Base-by-base conservation (phyloP, 2,113 vertebrate species). In the Syngnathoides biaculeatus region DNA sequence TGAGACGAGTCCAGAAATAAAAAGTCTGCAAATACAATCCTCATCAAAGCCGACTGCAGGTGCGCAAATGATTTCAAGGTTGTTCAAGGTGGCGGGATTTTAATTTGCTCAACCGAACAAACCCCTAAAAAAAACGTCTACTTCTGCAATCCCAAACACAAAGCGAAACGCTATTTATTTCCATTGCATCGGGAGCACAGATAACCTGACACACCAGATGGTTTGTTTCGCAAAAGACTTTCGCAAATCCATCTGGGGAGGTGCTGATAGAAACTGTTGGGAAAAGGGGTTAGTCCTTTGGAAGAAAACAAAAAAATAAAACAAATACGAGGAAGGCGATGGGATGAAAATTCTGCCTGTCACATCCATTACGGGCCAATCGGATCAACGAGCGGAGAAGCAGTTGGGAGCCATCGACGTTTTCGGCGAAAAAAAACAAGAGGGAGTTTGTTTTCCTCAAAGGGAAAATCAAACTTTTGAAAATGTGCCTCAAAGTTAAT, bases 101-200 rank as follows among this genome's bases (percentile, higher is more conserved):
- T 43, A 26, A 62, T 62, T 62, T 24, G 58, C 20, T 59, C 38
- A 42, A 61, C 20, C 40, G 9, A 42, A 22, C 6, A 30, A 35
- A 19, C 17, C 15, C 56, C 17, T n/a, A n/a, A 6, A 11, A 58
- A 61, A 22, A 39, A 2, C 20, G 27, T 19, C 26, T 39, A 2
- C 17, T 35, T n/a, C 57, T 20, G 57, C 35, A 38, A 60, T n/a
- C 35, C 12, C 35, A 38, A 60, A 10, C 30, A 19, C 57, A 65
- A 65, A 65, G 26, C 68, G 45, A 61, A 78, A 69, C 71, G 63
- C 20, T 3, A 26, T 76, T 71, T 61, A 52, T 10, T 20, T 60
- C 42, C 40, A 59, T 38, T 71, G 27, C 35, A 26, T 10, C 26
- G 22, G 60, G 26, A 59, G 45, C 43, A 48, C 9, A 64, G 24